Base-by-base conservation (phyloP, 2,888 invertebrate species). In the Aspidiotus rigidus region DNA sequence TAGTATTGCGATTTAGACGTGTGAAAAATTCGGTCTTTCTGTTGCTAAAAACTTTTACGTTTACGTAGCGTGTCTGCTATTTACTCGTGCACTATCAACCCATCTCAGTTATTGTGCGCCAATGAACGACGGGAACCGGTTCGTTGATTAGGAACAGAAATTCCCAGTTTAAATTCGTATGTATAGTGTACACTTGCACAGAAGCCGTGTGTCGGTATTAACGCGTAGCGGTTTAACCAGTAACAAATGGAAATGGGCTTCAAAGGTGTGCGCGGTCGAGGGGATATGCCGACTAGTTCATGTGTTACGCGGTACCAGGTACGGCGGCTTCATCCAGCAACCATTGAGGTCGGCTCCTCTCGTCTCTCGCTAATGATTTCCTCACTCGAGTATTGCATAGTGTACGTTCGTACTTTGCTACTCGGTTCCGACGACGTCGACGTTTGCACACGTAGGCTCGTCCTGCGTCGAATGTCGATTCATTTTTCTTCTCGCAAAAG, bases 291-390 rank as follows among this genome's bases (percentile, higher is more conserved):
- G 49, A 49, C 49, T 49, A 66, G 66, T 57, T 57, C 57, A 57
- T 55, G 66, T 66, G 66, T 66, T 56, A 56, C 56, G 66, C 66
- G 56, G 66, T 66, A 66, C 66, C 66, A 66, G 66, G 66, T 66
- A 66, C 66, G 66, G 66, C 66, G 66, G 66, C 66, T 66, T 66
- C 66, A 66, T 66, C 66, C 66, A 66, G 66, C 66, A 66, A 66
- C 66, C 66, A 66, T 66, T 66, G 66, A 66, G 66, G 66, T 66
- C 66, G 66, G 49, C 57, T 66, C 66, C 66, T 57, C 59, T 66
- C 49, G 39, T 57, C 66, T 66, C 66, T 57, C 57, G n/a, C 6
- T 11, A 49, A n/a, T n/a, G 10, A 49, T 49, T 49, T 49, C 49
- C 49, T 49, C 49, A 49, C 49, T 28, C 28, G 28, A 28, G 28